Evolutionary conservation across 2,888 invertebrate genomes (phyloP).

Genomic region (Acholoe squamosa): DNA sequence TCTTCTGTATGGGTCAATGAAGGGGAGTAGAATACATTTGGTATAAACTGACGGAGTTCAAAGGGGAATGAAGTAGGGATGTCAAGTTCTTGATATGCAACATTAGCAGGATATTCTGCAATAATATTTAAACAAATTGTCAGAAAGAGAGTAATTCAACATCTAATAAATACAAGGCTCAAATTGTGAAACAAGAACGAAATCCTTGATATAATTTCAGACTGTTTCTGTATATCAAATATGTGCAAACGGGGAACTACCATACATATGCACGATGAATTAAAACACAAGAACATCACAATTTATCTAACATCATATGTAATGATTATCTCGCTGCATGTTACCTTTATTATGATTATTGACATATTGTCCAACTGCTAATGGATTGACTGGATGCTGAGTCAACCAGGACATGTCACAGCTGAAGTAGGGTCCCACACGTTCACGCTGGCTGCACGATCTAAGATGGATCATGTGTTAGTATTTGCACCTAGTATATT

Average conservation of each 20-base stretch:
- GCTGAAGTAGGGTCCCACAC: slow-evolving; percentile 77
- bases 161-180: too few relatives aligned
- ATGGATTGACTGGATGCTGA: slow-evolving; percentile 81
- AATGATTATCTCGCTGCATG: too few relatives aligned
- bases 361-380: slow-evolving; percentile 85
- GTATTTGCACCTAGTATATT: too few relatives aligned
- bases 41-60: slow-evolving; percentile 82
- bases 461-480: slow-evolving; percentile 70
- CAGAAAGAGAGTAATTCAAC: too few relatives aligned
- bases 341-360: slow-evolving; percentile 84
- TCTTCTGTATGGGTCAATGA: not conserved
- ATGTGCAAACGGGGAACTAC: too few relatives aligned
- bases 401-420: slow-evolving; percentile 83
- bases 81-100: slow-evolving; percentile 84
- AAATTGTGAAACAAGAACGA: too few relatives aligned
- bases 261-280: too few relatives aligned
- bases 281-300: too few relatives aligned
- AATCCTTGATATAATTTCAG: too few relatives aligned
- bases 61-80: slow-evolving; percentile 80
- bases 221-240: too few relatives aligned
- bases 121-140: not conserved
- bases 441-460: slow-evolving; percentile 83
- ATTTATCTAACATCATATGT: too few relatives aligned
- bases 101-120: slow-evolving; percentile 83
- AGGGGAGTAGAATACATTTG: slow-evolving; percentile 81